phyloP scores from a whole-genome alignment of 2,888 invertebrate genomes.

The Thera britannica region DNA sequence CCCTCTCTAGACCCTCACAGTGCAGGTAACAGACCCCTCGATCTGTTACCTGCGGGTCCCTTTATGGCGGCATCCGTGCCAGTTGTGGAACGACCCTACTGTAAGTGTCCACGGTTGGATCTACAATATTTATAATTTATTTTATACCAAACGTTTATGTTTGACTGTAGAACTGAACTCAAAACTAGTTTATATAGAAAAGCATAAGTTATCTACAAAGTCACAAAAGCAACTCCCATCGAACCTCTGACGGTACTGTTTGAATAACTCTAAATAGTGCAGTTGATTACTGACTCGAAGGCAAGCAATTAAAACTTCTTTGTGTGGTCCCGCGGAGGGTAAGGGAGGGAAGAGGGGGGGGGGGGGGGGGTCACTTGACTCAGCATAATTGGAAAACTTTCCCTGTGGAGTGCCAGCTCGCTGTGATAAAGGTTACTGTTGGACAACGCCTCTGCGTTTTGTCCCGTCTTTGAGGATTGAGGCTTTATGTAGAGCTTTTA shows the following conservation, averaged over 20 bases:
- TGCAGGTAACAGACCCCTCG: too few relatives aligned
- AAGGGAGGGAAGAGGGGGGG: conserved; percentile 46
- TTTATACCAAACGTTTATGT: too few relatives aligned
- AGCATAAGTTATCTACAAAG: too few relatives aligned
- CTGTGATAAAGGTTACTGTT: conserved; percentile 42
- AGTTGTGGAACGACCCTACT: too few relatives aligned
- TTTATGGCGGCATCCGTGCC: too few relatives aligned
- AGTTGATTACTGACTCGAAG: conserved; percentile 73
- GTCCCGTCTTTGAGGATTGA: conserved; percentile 39
- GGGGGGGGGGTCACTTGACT: conserved; percentile 73
- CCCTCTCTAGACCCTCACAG: too few relatives aligned
- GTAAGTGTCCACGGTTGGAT: too few relatives aligned
- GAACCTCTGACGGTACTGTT: conserved; percentile 47
- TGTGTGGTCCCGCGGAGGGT: conserved; percentile 62
- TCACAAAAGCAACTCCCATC: conserved; percentile 28
- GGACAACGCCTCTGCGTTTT: conserved; percentile 35
- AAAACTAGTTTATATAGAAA: background rate
- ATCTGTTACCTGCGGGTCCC: too few relatives aligned
- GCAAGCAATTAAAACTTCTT: conserved; percentile 83
- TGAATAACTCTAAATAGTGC: conserved; percentile 71
- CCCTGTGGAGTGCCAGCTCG: conserved; percentile 39
- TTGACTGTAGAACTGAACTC: too few relatives aligned
- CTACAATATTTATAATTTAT: too few relatives aligned
- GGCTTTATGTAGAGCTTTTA: conserved; percentile 8
- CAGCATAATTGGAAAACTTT: conserved; percentile 68